Base-by-base conservation (phyloP, 2,113 vertebrate species). In the Corydoras maculifer region DNA sequence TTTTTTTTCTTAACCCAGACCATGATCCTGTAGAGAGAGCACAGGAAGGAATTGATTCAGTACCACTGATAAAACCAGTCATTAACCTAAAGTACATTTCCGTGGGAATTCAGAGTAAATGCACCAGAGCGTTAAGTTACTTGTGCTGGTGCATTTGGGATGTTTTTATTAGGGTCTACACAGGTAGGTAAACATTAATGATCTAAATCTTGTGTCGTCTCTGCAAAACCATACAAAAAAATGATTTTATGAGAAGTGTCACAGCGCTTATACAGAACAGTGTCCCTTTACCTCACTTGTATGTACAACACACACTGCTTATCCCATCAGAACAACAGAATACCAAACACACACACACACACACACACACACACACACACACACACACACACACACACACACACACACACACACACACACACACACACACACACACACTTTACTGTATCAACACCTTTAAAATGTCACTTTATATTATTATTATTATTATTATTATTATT, bases 21-120 rank as follows among this genome's bases (percentile, higher is more conserved):
- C 25, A 55, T 7, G 5, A 9, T 68, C 31, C 54, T 15, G 18
- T 5, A 58, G 53, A 48, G 35, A 5, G 54, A 43, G 60, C 70
- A 65, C 15, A 65, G 55, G 60, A 72, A 63, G 72, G 50, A 71
- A 53, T 3, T 50, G 55, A 58, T 10, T 9, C 8, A 73, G 48
- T 11, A 60, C 14, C 62, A 65, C 70, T 65, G 70, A 72, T 72
- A 72, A 65, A 65, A 7, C 2, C 55, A 51, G 29, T 60, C 48
- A 66, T 67, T 66, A 66, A n/a, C 35, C 13, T 25, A 29, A 64
- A 0, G 10, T 15, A 14, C 62, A 65, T 25, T 58, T 59, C 43
- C 43, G 55, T 32, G 18, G 43, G 43, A 61, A 32, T 32, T 53
- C 48, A n/a, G 18, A 14, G 11, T 12, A 30, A 29, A n/a, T 3